These are phyloP conservation scores for Shargacucullia verbasci DNA, from an alignment of 2,888 invertebrate species.

Conservation along the genomic window DNA sequence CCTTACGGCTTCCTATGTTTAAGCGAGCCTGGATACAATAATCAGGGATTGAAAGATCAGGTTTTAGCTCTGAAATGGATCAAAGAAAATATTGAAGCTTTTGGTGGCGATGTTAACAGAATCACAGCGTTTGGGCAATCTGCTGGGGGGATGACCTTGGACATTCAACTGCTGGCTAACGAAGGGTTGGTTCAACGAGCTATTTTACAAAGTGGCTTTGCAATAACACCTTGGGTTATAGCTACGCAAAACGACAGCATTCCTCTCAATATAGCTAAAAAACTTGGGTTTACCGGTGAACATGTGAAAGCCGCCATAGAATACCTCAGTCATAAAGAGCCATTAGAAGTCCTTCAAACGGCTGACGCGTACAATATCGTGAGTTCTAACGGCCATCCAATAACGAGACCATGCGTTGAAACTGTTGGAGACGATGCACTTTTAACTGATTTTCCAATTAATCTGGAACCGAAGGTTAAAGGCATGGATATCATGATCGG, in stretches of 20 bases:
- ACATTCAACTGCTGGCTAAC: conserved; percentile 23
- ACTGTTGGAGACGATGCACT: conserved; percentile 24
- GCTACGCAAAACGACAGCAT: conserved; percentile 29
- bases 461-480: conserved; percentile 38
- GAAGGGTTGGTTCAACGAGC: conserved; percentile 31
- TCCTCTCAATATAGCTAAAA: conserved; percentile 24
- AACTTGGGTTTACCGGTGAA: conserved; percentile 23
- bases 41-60: conserved; percentile 49
- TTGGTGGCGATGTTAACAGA: conserved; percentile 38
- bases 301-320: conserved; percentile 19
- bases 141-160: conserved; percentile 42
- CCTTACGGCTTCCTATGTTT: conserved; percentile 47
- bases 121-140: conserved; percentile 38
- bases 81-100: conserved; percentile 38
- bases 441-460: conserved; percentile 30
- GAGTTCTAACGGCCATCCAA: conserved; percentile 10
- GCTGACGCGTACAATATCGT: conserved; percentile 7
- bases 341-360: conserved; percentile 26
- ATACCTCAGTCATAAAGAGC: conserved; percentile 19
- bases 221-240: conserved; percentile 37
- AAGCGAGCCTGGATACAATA: conserved; percentile 35
- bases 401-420: conserved; percentile 35
- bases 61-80: conserved; percentile 38
- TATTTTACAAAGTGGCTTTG: conserved; percentile 46
- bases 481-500: conserved; percentile 44